Evolutionary conservation across 2,797 vertebrate genomes (phyloP).

Genomic region (Capromys pilorides): DNA sequence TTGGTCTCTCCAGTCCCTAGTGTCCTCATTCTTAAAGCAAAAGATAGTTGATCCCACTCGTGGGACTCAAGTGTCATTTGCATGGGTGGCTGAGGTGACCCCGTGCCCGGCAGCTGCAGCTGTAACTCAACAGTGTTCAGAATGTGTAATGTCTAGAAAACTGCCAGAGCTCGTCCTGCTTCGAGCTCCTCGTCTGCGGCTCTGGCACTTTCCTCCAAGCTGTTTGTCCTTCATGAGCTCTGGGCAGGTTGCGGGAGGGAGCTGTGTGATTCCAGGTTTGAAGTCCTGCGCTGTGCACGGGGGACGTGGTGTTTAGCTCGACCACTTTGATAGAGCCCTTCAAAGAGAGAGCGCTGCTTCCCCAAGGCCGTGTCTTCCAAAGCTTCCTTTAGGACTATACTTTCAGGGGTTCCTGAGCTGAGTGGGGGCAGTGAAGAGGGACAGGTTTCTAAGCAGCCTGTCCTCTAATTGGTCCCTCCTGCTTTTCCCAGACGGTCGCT

Average conservation of each 20-base stretch:
- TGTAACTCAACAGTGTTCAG: neutral
- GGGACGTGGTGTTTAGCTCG: conserved; percentile 47
- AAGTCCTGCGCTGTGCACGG: neutral
- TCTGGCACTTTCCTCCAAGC: neutral
- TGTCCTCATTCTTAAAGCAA: neutral
- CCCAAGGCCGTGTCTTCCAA: conserved; percentile 47
- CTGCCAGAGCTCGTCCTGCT: neutral
- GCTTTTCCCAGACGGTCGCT: neutral
- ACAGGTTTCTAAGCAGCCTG: conserved; percentile 59
- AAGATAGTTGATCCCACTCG: neutral
- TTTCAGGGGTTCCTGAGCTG: neutral
- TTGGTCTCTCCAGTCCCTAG: neutral
- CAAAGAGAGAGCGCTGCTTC: conserved; percentile 63
- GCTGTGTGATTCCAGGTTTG: neutral
- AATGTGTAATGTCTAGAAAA: neutral
- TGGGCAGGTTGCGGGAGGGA: neutral
- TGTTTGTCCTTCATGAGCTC: neutral
- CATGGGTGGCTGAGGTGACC: rapidly evolving
- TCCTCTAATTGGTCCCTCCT: neutral
- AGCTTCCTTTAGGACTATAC: neutral
- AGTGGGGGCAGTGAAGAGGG: conserved; percentile 64
- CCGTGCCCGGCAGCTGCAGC: neutral
- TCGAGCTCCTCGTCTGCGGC: neutral
- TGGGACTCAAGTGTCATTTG: neutral
- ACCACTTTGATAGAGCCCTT: conserved; percentile 46